Evolutionary conservation across 2,113 vertebrate genomes (phyloP).

Genomic region (Sinocyclocheilus maitianheensis): DNA sequence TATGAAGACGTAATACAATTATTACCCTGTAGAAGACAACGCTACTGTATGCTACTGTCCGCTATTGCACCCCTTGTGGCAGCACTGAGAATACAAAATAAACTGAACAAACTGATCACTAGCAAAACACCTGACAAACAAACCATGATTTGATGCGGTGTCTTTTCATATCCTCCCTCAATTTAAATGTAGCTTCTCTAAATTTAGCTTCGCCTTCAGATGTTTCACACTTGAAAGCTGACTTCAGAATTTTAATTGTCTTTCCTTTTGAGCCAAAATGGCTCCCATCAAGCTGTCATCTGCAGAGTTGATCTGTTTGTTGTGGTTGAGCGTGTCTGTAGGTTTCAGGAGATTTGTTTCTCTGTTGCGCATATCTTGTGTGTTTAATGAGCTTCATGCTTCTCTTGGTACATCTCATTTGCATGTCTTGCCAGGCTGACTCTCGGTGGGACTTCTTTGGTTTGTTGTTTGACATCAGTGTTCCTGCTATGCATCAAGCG

Average conservation of each 20-base stretch:
- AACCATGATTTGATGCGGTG: background rate
- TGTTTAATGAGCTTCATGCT: conserved; percentile 42
- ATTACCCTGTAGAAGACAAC: background rate
- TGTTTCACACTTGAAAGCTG: background rate
- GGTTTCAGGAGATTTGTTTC: conserved; percentile 19
- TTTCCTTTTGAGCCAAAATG: conserved; percentile 14
- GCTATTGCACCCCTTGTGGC: background rate
- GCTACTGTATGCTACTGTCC: background rate
- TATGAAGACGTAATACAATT: too few relatives aligned
- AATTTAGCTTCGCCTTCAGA: background rate
- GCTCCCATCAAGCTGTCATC: conserved; percentile 29
- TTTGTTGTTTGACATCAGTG: conserved; percentile 26
- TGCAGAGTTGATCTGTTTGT: conserved; percentile 1
- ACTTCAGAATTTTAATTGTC: background rate
- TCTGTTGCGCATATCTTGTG: conserved; percentile 25
- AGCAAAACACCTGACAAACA: background rate
- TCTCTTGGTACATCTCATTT: conserved; percentile 20
- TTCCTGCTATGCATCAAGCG: conserved; percentile 8
- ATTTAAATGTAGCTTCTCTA: background rate
- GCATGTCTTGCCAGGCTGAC: conserved; percentile 25
- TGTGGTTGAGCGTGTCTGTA: background rate
- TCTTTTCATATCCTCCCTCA: background rate
- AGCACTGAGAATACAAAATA: background rate
- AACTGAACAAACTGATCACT: background rate
- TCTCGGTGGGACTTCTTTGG: background rate